A percentile compares a stretch with the other conserved stretches of the same genome.
Conservation (phyloP, 2,113 vertebrate genomes). For the Lanius ludovicianus region DNA sequence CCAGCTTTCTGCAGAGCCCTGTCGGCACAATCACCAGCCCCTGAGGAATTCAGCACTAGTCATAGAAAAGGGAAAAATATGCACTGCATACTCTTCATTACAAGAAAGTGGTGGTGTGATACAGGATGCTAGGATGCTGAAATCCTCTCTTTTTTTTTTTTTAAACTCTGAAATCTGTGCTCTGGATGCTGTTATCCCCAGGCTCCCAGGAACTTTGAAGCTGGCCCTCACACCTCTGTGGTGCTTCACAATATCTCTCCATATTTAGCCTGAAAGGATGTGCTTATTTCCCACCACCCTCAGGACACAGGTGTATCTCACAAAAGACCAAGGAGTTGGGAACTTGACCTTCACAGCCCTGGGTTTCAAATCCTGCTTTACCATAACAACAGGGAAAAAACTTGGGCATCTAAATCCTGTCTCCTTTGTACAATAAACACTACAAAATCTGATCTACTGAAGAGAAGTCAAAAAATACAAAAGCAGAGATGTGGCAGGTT, state of each 20-base stretch:
- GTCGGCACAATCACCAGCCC: conserved; percentile 3
- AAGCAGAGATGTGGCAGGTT: neutral
- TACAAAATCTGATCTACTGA: neutral
- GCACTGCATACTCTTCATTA: neutral
- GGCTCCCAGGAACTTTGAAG: neutral
- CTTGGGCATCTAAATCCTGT: accelerated
- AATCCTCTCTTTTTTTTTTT: neutral
- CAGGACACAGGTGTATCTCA: accelerated
- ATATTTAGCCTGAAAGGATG: neutral
- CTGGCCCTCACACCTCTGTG: neutral
- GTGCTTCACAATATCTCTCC: neutral
- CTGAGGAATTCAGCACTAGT: conserved; percentile 69
- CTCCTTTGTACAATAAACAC: neutral
- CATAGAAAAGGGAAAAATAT: conserved; percentile 62
- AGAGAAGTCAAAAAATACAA: neutral
- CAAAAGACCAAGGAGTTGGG: neutral
- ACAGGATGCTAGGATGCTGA: neutral
- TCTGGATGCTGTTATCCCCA: neutral
- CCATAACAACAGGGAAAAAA: neutral
- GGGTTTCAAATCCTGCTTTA: neutral
- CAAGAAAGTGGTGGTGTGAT: neutral
- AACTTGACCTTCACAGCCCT: neutral
- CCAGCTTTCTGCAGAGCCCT: neutral
- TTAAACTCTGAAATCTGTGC: neutral
- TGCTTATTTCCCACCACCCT: neutral